Evolutionary conservation across 2,888 invertebrate species (phyloP).

Genomic region (Agonopterix arenella): DNA sequence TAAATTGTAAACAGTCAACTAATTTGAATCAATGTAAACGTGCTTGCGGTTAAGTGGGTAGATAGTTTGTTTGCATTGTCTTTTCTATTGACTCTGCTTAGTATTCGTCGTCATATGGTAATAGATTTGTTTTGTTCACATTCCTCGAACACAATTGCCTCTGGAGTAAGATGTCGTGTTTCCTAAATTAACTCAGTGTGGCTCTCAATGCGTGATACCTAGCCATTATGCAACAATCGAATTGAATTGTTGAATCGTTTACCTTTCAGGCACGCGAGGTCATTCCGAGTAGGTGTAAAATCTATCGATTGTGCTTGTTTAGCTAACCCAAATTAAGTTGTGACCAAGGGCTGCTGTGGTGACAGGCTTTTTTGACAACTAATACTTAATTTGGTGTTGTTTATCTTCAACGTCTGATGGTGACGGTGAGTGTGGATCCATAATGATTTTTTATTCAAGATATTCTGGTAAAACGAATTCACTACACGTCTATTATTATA

Average conservation of each 20-base stretch:
- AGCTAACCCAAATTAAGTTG: slow-evolving; percentile 22
- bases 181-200: slow-evolving; percentile 1
- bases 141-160: no score
- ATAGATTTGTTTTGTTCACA: slow-evolving; percentile 10
- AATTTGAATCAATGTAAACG: slow-evolving; percentile 42
- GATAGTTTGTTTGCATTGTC: slow-evolving; percentile 30
- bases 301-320: slow-evolving; percentile 27
- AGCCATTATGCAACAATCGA: slow-evolving; percentile 27
- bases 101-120: slow-evolving; percentile 15
- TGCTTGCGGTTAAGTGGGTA: slow-evolving; percentile 30
- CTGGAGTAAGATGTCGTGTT: slow-evolving; percentile 6
- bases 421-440: no score
- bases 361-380: no score
- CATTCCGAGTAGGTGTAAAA: slow-evolving; percentile 19
- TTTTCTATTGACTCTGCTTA: slow-evolving; percentile 29
- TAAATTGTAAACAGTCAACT: slow-evolving; percentile 21
- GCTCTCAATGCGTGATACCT: slow-evolving; percentile 19
- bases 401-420: no score
- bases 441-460: no score
- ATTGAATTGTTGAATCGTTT: slow-evolving; percentile 25
- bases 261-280: slow-evolving; percentile 36
- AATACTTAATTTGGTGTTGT: no score
- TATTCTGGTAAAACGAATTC: no score
- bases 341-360: no score
- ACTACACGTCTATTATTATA: no score